Evolutionary conservation across 64 coral and sea anemone species (phyloP).

Genomic region (Stichodactyla helianthus): DNA sequence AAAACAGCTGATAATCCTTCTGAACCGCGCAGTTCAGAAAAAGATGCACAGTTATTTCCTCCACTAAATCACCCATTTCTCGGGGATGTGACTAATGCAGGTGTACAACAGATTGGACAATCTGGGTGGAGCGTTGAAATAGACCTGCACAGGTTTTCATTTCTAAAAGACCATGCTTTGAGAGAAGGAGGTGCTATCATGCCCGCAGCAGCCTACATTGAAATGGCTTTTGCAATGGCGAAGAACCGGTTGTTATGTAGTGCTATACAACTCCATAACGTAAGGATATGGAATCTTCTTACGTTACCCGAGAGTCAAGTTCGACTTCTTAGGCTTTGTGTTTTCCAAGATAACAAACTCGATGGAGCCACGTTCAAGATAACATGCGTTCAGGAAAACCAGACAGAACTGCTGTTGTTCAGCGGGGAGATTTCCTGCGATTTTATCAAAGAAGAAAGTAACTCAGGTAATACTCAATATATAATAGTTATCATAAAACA

Average conservation of each 20-base stretch:
- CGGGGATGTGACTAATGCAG: slow-evolving; percentile 14
- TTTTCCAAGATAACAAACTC: neutral
- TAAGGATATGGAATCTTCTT: slow-evolving; percentile 45
- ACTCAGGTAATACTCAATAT: no score
- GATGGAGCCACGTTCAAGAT: neutral
- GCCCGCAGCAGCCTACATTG: slow-evolving; percentile 54
- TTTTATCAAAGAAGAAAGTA: no score
- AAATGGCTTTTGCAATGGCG: slow-evolving; percentile 71
- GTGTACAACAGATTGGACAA: slow-evolving; percentile 25
- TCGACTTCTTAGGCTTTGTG: slow-evolving; percentile 27
- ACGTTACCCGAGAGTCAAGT: slow-evolving; percentile 54
- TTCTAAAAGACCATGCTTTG: slow-evolving; percentile 53
- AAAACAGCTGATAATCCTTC: neutral
- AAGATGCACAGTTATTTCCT: neutral
- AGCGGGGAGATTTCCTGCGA: slow-evolving; percentile 12
- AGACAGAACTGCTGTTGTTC: slow-evolving; percentile 15
- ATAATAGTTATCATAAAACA: no score
- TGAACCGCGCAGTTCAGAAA: neutral
- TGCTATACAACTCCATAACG: slow-evolving; percentile 33
- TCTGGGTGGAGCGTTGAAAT: slow-evolving; percentile 58
- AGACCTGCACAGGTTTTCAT: slow-evolving; percentile 36
- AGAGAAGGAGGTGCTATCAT: slow-evolving; percentile 50
- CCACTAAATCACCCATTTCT: slow-evolving; percentile 30
- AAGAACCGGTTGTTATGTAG: slow-evolving; percentile 31
- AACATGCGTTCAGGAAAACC: slow-evolving; percentile 39